These are phyloP conservation scores for Salpingus planirostris DNA, from an alignment of 2,888 invertebrate species.

Conservation along the genomic window DNA sequence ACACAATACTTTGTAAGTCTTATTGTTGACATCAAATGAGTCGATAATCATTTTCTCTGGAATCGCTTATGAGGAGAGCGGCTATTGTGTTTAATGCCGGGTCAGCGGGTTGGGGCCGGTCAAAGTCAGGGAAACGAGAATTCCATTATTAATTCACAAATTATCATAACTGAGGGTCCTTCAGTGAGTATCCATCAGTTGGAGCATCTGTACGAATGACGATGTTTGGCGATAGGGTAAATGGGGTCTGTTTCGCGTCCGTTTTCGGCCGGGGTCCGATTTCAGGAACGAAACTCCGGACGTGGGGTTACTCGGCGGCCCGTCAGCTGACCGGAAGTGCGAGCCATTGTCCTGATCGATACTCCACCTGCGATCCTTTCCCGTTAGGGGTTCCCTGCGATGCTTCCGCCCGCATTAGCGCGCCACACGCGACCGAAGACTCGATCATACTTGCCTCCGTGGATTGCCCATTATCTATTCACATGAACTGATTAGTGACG, in stretches of 20 bases:
- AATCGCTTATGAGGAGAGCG: too few relatives aligned
- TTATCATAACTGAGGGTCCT: too few relatives aligned
- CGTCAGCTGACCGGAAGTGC: constrained; percentile 32
- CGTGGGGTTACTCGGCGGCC: constrained; percentile 24
- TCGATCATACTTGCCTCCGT: constrained; percentile 11
- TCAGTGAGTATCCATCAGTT: too few relatives aligned
- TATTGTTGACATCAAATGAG: too few relatives aligned
- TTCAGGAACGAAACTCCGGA: constrained; percentile 6
- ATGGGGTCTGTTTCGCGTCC: neutral
- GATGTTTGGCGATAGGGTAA: too few relatives aligned
- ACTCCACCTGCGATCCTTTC: constrained; percentile 27
- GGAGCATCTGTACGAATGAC: neutral
- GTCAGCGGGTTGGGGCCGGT: too few relatives aligned
- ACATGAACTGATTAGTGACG: constrained; percentile 11
- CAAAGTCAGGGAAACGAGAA: too few relatives aligned
- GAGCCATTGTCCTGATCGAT: constrained; percentile 31
- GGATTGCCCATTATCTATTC: constrained; percentile 13
- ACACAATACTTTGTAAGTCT: too few relatives aligned
- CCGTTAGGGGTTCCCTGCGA: constrained; percentile 12
- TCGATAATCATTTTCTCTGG: too few relatives aligned
- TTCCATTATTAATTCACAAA: too few relatives aligned
- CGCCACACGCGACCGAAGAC: constrained; percentile 13
- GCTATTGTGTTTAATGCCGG: too few relatives aligned
- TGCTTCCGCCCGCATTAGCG: constrained; percentile 14
- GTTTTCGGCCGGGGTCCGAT: neutral